These are phyloP conservation scores for Penaeus japonicus DNA, from an alignment of 1,140 invertebrate genomes.

Conservation along the genomic window DNA sequence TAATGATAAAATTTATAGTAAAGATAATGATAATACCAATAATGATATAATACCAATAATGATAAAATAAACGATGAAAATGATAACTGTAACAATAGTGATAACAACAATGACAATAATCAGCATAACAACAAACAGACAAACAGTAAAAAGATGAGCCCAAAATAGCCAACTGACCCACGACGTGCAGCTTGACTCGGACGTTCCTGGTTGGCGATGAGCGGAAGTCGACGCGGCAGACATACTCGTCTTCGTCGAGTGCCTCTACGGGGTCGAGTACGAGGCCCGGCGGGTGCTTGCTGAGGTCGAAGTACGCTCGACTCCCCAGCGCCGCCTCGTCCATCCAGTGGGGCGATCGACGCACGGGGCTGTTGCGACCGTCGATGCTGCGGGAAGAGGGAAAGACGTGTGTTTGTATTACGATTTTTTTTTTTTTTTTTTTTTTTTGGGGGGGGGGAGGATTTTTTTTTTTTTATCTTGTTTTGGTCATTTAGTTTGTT, in stretches of 20 bases:
- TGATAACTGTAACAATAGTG: no score
- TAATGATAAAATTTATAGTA: no score
- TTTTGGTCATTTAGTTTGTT: no score
- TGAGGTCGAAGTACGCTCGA: conserved; percentile 42
- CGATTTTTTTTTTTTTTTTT: no score
- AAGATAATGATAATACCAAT: no score
- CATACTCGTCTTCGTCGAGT: conserved; percentile 59
- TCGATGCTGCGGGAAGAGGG: conserved; percentile 20
- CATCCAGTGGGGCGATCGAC: conserved; percentile 15
- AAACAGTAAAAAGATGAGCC: no score
- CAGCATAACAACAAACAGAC: no score
- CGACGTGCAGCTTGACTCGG: conserved; percentile 63
- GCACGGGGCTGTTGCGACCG: conserved; percentile 36
- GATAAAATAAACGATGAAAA: no score
- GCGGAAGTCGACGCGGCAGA: conserved; percentile 64
- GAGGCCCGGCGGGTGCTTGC: conserved; percentile 26
- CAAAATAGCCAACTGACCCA: conserved; percentile 61
- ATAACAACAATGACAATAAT: no score
- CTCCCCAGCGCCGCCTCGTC: conserved; percentile 9
- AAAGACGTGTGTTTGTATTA: not conserved
- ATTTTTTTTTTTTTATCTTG: no score
- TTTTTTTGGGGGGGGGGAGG: no score
- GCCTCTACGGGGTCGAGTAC: conserved; percentile 19
- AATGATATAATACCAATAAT: no score
- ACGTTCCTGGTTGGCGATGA: conserved; percentile 64